Evolutionary conservation across 2,113 vertebrate genomes (phyloP), one percentile per base, ranked within the genome.

Genomic region (Podarcis raffonei): DNA sequence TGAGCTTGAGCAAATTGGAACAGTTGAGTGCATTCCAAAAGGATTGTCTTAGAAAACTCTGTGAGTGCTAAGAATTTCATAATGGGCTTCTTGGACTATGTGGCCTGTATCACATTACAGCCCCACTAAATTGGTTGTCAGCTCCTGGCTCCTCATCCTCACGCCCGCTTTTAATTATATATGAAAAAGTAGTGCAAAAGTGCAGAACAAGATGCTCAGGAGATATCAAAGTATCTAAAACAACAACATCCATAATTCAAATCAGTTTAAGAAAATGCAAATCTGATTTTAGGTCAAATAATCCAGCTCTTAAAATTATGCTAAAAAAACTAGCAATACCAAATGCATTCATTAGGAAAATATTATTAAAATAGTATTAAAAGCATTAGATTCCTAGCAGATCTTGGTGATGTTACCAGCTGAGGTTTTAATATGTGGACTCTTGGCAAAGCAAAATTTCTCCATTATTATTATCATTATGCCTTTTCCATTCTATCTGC

Each of bases 1-100:
- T 3, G 23, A 89, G 87, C 79, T 37, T 85, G 76, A 82, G 59
- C 81, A 86, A 92, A 92, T 83, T 23, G 20, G 18, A 91, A 85
- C 16, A 1, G 85, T 53, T 53, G 42, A 71, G 0, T 48, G 69
- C 80, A 69, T 88, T 81, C 86, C n/a, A 88, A 42, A 87, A 78
- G 86, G 0, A 86, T 81, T 71, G 84, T 80, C 87, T 87, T 76
- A 81, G 32, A 89, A 8, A 66, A 91, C 13, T 35, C 59, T 2
- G 69, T 83, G 80, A 92, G 78, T 65, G 59, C 16, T 18, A 25
- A 80, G 74, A 89, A 62, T 35, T 57, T 57, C 65, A 59, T 87
- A 35, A 86, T 90, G 9, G 15, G 71, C 3, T 35, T 13, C 23
- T n/a, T 1, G 0, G 90, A 32, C 3, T 59, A 86, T 83, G 62